phyloP scores from a whole-genome alignment of 2,797 vertebrate species.

The Pristis pectinata region DNA sequence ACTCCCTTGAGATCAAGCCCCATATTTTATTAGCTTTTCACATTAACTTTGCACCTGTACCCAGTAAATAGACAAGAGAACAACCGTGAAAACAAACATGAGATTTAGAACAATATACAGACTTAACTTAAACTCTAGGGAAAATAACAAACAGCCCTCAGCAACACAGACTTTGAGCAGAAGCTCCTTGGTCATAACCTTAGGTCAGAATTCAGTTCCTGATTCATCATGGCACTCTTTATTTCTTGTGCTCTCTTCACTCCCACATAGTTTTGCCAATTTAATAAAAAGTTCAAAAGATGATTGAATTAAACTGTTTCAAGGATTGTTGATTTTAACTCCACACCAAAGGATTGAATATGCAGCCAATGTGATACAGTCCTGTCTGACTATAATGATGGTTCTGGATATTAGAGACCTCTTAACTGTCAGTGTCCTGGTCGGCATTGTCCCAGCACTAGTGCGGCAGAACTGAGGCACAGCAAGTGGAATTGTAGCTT shows the following conservation, averaged over 20 bases:
- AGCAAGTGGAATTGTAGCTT: no score
- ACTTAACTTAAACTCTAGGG: not conserved
- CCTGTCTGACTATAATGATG: not conserved
- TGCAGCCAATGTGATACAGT: not conserved
- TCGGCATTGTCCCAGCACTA: not conserved
- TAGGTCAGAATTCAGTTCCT: not conserved
- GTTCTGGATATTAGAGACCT: not conserved
- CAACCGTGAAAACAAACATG: not conserved
- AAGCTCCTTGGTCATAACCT: not conserved
- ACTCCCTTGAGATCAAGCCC: not conserved
- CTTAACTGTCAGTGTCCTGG: not conserved
- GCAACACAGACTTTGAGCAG: not conserved
- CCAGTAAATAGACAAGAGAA: not conserved
- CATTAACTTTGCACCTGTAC: not conserved
- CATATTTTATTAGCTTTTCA: not conserved
- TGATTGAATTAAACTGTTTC: not conserved
- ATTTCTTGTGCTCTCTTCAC: not conserved
- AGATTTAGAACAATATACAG: not conserved
- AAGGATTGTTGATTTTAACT: not conserved
- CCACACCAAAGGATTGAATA: not conserved
- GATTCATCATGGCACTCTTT: not conserved
- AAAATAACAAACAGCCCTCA: not conserved
- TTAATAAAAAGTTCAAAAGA: not conserved
- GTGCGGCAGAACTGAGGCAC: no score
- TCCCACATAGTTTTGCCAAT: not conserved